Evolutionary conservation across 2,888 invertebrate species (phyloP).

Genomic region (Patella depressa): DNA sequence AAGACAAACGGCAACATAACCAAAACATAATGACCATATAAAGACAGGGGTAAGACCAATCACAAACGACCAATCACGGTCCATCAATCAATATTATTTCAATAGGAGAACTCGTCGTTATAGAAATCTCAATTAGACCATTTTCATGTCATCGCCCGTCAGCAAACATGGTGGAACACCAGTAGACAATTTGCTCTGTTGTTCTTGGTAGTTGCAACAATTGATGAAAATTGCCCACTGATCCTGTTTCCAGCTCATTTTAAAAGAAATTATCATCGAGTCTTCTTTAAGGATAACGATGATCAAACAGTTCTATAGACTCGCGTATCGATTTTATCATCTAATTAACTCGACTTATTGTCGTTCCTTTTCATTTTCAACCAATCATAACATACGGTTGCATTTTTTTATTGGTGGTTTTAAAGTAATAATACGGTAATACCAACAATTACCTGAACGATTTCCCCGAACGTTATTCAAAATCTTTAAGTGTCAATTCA

Average conservation of each 20-base stretch:
- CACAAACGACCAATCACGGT: neutral
- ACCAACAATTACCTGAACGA: no score
- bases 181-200: neutral
- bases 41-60: neutral
- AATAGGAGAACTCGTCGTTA: neutral
- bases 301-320: neutral
- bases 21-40: conserved; percentile 1
- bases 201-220: neutral
- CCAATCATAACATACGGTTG: no score
- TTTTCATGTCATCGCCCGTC: neutral
- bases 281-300: neutral
- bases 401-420: no score
- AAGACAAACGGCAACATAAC: neutral
- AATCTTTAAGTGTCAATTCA: no score
- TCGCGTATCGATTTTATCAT: no score
- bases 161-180: neutral
- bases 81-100: neutral
- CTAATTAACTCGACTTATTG: no score
- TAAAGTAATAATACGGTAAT: no score
- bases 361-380: no score
- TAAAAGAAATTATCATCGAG: neutral
- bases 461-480: no score
- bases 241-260: neutral
- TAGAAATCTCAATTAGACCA: neutral
- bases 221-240: neutral